Base-by-base conservation (phyloP, 2,797 vertebrate genomes). In the Saxicola maurus region DNA sequence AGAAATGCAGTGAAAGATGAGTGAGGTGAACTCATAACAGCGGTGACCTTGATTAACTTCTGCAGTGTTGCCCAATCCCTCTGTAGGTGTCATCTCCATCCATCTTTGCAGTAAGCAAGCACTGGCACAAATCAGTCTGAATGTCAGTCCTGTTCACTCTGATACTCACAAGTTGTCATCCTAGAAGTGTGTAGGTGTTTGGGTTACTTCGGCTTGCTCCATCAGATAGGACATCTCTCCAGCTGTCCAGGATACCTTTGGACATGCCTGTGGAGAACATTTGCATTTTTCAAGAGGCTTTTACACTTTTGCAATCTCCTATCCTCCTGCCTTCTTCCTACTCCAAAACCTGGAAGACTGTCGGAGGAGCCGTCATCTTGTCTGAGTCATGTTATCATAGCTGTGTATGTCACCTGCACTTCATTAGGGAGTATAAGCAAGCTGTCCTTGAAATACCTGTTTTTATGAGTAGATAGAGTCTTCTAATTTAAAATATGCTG, bases 371-470 rank as follows among this genome's bases (percentile, higher is more conserved):
- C 10, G 1, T 60, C 64, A 35, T 83, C 56, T 82, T 83, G 64
- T 74, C 64, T 91, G 90, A 95, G 74, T 95, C 89, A 86, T 23
- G 52, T 31, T 52, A 46, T 30, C 89, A 65, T 59, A 78, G 75
- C 93, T 80, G 77, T 65, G n/a, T 60, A 21, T 87, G 94, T 92
- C 75, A 92, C 92, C 80, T 90, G 64, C 40, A 13, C 82, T 92
- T 93, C 82, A 61, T 90, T 91, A 86, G 65, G 86, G 75, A 84
- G 46, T 30, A 25, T 43, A 86, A 76, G 82, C 82, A 79, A 84
- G 83, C 89, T 95, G 91, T 93, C 95, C 91, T 93, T 90, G 91
- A 94, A 93, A 87, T 92, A 94, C 87, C 90, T 93, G 92, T 79
- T 93, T 87, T 79, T 83, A 33, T 90, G 83, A 89, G 57, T 72